A percentile compares a stretch with the other conserved stretches of the same genome.
Evolutionary conservation across 2,888 invertebrate genomes (phyloP).

Genomic region (Dolichopus griseipennis): DNA sequence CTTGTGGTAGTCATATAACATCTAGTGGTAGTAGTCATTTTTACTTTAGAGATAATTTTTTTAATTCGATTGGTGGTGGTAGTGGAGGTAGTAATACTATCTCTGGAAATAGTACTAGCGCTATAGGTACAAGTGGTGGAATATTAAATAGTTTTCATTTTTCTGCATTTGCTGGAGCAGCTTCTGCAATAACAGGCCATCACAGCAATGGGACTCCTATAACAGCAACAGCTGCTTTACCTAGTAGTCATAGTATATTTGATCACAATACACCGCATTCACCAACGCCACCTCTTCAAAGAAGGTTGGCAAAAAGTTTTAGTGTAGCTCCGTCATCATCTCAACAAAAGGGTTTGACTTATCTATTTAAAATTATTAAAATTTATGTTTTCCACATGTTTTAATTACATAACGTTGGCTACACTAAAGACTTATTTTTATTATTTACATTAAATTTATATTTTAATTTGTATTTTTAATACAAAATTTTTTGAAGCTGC

Average conservation of each 20-base stretch:
- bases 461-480: conserved; percentile 8
- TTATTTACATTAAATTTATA: conserved; percentile 13
- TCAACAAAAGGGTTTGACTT: conserved; percentile 43
- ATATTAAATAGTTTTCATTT: conserved; percentile 15
- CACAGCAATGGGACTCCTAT: conserved; percentile 25
- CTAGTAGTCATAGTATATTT: conserved; percentile 33
- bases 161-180: conserved; percentile 38
- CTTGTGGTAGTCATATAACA: conserved; percentile 18
- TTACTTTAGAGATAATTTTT: conserved; percentile 20
- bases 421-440: conserved; percentile 13
- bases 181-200: conserved; percentile 23
- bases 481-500: background rate
- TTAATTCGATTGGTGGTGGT: conserved; percentile 19
- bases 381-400: background rate
- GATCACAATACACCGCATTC: conserved; percentile 50
- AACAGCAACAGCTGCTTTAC: conserved; percentile 28
- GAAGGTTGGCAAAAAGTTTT: conserved; percentile 85
- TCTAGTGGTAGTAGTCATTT: conserved; percentile 19
- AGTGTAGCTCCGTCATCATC: conserved; percentile 67
- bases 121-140: conserved; percentile 20
- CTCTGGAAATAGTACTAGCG: conserved; percentile 23
- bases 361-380: background rate
- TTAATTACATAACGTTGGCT: background rate
- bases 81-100: conserved; percentile 22
- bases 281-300: conserved; percentile 76